Base-by-base conservation (phyloP, 2,888 invertebrate species). In the Apotomis betuletana region DNA sequence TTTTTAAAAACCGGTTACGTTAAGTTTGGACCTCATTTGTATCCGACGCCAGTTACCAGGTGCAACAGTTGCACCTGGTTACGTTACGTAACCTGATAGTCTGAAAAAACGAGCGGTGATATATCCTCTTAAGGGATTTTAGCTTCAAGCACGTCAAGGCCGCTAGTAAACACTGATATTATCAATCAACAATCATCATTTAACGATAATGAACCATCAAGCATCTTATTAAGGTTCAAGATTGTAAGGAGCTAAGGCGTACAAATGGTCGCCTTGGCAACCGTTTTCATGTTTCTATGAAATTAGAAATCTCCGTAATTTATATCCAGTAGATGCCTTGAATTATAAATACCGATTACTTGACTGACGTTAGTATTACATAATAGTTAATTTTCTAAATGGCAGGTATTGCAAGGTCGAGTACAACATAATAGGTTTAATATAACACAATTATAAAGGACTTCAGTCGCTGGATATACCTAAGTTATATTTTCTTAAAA, bases 111-210 rank as follows among this genome's bases (percentile, higher is more conserved):
- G 2, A 27, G 27, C 2, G 2, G 27, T 27, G 27, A 27, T 27
- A 27, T 27, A 27, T 27, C 27, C 2, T 27, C 27, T 27, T 27
- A 27, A 27, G 27, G 61, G 65, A 61, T 70, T 61, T 57, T 38
- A 9, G 60, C 15, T 63, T 15, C 3, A n/a, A 27, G 15, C 70
- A 71, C 71, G 71, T 67, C 27, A 67, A 71, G 71, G 71, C 67
- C 71, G 49, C 51, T 8, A 15, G 38, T 57, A 67, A 67, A 55
- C 70, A 65, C n/a, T 46, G 51, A 52, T 58, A 38, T 67, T 62
- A 71, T 71, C 71, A 41, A 41, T 36, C 64, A 6, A 57, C 57
- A 36, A 49, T 27, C 9, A 61, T 61, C 65, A 54, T 4, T 57
- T 57, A 27, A 51, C 57, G 6, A 62, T 51, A 61, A 4, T 57